phyloP scores from a whole-genome alignment of 2,888 invertebrate genomes.

The Syrista parreyssii region DNA sequence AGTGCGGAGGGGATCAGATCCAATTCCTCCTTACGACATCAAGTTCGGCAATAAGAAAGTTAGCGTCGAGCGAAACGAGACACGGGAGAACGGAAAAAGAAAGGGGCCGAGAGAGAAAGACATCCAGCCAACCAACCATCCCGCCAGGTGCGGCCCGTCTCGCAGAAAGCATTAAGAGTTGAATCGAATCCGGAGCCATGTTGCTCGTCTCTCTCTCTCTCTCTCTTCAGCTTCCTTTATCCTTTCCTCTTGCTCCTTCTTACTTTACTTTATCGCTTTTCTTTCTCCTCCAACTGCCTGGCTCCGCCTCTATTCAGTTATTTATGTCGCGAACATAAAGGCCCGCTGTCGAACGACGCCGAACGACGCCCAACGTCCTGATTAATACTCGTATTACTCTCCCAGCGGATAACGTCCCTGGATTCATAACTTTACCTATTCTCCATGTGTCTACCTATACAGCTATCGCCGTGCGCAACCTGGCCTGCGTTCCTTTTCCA shows the following conservation, averaged over 20 bases:
- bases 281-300: conserved; percentile 28
- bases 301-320: conserved; percentile 53
- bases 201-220: conserved; percentile 26
- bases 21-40: conserved; percentile 53
- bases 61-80: conserved; percentile 29
- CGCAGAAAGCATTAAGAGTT: conserved; percentile 55
- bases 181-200: conserved; percentile 45
- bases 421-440: conserved; percentile 32
- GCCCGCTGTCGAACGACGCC: conserved; percentile 22
- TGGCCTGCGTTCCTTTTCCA: no score
- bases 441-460: no score
- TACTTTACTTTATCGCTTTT: conserved; percentile 6
- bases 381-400: conserved; percentile 39
- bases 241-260: conserved; percentile 23
- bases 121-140: neutral
- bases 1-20: conserved; percentile 38
- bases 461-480: no score
- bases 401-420: conserved; percentile 31
- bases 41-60: conserved; percentile 64
- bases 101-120: conserved; percentile 27
- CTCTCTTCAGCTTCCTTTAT: conserved; percentile 20
- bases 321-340: conserved; percentile 46
- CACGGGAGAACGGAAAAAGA: conserved; percentile 19
- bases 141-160: conserved; percentile 40
- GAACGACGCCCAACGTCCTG: conserved; percentile 23